These are phyloP conservation scores for Muscicapa adusta DNA, from an alignment of 2,113 vertebrate genomes.

Conservation along the genomic window DNA sequence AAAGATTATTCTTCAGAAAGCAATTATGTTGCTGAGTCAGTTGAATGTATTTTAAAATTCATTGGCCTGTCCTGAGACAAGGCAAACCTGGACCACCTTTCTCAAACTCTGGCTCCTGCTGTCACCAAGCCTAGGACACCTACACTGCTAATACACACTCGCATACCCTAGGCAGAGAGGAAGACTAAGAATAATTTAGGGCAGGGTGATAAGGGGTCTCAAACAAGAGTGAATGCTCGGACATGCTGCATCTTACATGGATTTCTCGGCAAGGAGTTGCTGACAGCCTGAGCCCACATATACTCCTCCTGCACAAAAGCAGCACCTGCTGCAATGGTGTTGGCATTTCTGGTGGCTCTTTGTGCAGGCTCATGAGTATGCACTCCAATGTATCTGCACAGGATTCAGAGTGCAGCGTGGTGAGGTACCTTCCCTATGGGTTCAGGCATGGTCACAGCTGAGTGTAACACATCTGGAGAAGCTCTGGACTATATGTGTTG, in stretches of 20 bases:
- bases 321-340: neutral
- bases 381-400: fast-evolving
- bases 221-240: neutral
- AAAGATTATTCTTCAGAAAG: neutral
- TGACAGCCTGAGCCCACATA: neutral
- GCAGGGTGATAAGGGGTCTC: neutral
- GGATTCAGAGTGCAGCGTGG: neutral
- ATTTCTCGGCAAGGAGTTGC: neutral
- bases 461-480: neutral
- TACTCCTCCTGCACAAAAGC: neutral
- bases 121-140: neutral
- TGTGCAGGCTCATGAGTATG: fast-evolving
- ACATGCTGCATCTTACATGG: neutral
- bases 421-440: neutral
- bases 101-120: neutral
- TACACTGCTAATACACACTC: fast-evolving
- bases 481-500: fast-evolving
- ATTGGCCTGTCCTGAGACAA: neutral
- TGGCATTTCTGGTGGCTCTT: neutral
- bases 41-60: neutral
- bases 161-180: neutral
- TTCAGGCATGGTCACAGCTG: neutral
- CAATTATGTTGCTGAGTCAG: neutral
- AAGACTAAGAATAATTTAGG: neutral
- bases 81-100: neutral